These are phyloP conservation scores for Nothocercus nigrocapillus DNA, from an alignment of 2,113 vertebrate species.

Conservation along the genomic window DNA sequence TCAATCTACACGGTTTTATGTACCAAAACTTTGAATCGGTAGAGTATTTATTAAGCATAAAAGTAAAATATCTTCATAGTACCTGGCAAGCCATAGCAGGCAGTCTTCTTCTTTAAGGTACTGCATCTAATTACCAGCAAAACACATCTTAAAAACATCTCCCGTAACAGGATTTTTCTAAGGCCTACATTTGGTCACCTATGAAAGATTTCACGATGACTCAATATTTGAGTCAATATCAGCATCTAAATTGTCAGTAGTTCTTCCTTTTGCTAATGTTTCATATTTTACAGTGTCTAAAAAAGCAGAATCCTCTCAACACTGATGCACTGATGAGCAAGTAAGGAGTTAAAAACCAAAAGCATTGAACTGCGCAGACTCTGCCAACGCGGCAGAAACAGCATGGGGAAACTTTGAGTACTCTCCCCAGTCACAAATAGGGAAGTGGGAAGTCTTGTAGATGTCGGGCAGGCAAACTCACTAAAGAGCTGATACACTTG, in stretches of 20 bases:
- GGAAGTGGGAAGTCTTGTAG: too few relatives aligned
- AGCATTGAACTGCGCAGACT: too few relatives aligned
- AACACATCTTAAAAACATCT: background rate
- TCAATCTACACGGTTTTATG: background rate
- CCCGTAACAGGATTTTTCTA: background rate
- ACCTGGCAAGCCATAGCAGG: background rate
- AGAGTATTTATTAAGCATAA: background rate
- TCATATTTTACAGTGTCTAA: background rate
- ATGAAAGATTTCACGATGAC: background rate
- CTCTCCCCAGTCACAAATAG: too few relatives aligned
- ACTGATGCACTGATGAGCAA: too few relatives aligned
- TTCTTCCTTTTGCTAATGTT: background rate
- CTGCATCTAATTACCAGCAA: background rate
- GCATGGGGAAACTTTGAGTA: too few relatives aligned
- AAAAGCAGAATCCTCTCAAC: background rate
- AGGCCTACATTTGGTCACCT: background rate
- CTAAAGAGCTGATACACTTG: too few relatives aligned
- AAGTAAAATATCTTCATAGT: background rate
- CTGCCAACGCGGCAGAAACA: too few relatives aligned
- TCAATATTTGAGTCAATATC: background rate
- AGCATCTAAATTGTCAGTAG: too few relatives aligned
- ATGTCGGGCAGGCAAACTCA: too few relatives aligned
- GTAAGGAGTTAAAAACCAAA: too few relatives aligned
- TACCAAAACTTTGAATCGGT: background rate
- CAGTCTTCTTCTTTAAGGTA: background rate